These are phyloP conservation scores for Tipula helvola DNA, from an alignment of 2,888 invertebrate genomes.

Conservation along the genomic window DNA sequence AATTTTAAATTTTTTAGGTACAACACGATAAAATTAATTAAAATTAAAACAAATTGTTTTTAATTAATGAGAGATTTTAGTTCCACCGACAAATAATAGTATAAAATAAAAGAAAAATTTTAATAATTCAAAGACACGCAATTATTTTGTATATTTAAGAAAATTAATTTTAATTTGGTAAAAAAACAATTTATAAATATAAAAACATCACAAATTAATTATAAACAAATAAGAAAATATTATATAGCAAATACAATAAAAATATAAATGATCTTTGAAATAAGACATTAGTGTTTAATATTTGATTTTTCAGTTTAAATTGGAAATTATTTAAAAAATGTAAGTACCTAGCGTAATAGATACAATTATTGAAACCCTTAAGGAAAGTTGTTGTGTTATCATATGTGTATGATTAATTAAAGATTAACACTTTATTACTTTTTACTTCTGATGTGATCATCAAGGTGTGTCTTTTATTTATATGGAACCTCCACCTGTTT, in stretches of 20 bases:
- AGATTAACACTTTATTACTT: too few relatives aligned
- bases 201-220: background rate
- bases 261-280: background rate
- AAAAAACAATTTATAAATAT: background rate
- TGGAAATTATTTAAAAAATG: too few relatives aligned
- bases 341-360: too few relatives aligned
- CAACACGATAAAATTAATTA: background rate
- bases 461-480: too few relatives aligned
- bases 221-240: background rate
- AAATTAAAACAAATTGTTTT: background rate
- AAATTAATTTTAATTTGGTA: background rate
- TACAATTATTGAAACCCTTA: too few relatives aligned
- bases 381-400: too few relatives aligned
- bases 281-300: background rate
- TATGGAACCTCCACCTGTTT: too few relatives aligned
- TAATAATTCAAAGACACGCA: background rate
- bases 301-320: background rate
- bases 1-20: background rate
- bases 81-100: background rate
- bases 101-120: background rate
- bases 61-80: background rate
- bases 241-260: background rate
- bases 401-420: too few relatives aligned
- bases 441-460: too few relatives aligned
- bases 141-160: background rate